phyloP scores from a whole-genome alignment of 2,888 invertebrate genomes.

The Euphydryas editha region DNA sequence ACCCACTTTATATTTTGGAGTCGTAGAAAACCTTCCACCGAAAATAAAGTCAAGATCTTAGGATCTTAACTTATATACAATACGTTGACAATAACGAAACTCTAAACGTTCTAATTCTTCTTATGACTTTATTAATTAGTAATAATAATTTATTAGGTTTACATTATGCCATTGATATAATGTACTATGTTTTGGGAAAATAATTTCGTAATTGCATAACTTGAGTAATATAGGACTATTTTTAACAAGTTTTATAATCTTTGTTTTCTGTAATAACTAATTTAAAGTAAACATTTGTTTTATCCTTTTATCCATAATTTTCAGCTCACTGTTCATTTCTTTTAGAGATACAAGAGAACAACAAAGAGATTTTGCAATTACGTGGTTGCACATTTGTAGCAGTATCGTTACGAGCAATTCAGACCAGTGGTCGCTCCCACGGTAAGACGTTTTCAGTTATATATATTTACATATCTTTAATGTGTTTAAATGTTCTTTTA shows the following conservation, averaged over 20 bases:
- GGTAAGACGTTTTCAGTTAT: background rate
- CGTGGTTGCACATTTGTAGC: background rate
- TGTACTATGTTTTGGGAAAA: too few relatives aligned
- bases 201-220: too few relatives aligned
- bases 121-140: too few relatives aligned
- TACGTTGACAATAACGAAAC: background rate
- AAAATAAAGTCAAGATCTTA: background rate
- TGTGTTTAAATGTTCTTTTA: background rate
- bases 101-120: too few relatives aligned
- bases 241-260: too few relatives aligned
- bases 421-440: background rate
- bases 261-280: background rate
- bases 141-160: too few relatives aligned
- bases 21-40: background rate
- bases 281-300: background rate
- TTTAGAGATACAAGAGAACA: constrained; percentile 2
- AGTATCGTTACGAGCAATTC: background rate
- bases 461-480: background rate
- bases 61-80: too few relatives aligned
- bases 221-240: too few relatives aligned
- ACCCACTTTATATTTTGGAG: constrained; percentile 17
- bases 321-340: background rate
- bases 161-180: too few relatives aligned
- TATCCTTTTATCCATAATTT: background rate
- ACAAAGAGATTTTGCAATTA: constrained; percentile 4